Evolutionary conservation across 2,797 vertebrate genomes (phyloP).

Genomic region (Alcedo quadribrachys): DNA sequence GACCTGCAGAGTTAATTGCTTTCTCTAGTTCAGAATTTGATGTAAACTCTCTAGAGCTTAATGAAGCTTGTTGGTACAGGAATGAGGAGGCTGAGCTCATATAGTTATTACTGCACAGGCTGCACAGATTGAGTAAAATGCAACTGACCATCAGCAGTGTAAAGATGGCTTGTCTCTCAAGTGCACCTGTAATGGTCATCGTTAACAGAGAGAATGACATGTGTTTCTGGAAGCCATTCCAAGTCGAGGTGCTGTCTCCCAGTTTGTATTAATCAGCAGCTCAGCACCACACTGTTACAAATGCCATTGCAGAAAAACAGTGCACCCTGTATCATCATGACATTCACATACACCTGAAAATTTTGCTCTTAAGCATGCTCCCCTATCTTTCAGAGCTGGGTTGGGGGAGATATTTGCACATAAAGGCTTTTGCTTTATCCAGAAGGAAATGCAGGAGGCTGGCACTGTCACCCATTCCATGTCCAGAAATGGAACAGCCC

Average conservation of each 20-base stretch:
- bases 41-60: not conserved
- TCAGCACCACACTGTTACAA: not conserved
- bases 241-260: not conserved
- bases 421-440: not conserved
- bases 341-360: not conserved
- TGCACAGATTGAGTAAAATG: not conserved
- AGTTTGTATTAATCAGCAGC: not conserved
- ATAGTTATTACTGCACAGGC: not conserved
- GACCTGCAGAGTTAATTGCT: not conserved
- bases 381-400: not conserved
- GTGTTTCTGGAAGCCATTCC: not conserved
- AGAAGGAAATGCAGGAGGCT: not conserved
- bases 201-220: not conserved
- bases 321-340: not conserved
- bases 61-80: not conserved
- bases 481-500: not conserved
- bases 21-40: not conserved
- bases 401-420: not conserved
- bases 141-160: not conserved
- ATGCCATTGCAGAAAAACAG: not conserved
- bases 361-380: not conserved
- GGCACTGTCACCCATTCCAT: not conserved
- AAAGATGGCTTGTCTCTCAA: not conserved
- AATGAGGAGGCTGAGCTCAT: not conserved
- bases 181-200: not conserved